A percentile compares a stretch with the other conserved stretches of the same genome.
phyloP scores from a whole-genome alignment of 2,113 vertebrate species.

The Sander vitreus region DNA sequence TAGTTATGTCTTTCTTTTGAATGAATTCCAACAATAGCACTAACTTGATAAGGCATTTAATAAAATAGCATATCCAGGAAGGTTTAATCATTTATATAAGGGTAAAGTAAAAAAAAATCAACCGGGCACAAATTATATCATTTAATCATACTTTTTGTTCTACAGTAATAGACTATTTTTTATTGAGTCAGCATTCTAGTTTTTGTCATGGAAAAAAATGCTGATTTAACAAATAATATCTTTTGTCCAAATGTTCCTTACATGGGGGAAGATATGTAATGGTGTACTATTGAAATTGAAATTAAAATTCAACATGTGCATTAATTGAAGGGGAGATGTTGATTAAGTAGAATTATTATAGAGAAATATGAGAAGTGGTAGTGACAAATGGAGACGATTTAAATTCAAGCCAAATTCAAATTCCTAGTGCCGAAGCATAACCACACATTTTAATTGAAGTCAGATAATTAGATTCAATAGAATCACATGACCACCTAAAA shows the following conservation, averaged over 20 bases:
- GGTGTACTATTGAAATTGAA: constrained; percentile 10
- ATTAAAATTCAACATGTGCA: constrained; percentile 4
- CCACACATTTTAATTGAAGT: constrained; percentile 10
- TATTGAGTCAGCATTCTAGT: not conserved
- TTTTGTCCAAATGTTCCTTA: not conserved
- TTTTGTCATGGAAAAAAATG: not conserved
- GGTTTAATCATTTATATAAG: not conserved
- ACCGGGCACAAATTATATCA: not conserved
- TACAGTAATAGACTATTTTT: not conserved
- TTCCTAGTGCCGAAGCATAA: constrained; percentile 6
- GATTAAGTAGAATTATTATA: constrained; percentile 14
- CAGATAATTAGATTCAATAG: constrained; percentile 10
- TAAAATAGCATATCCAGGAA: not conserved
- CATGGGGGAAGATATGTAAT: not conserved
- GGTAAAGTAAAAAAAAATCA: not conserved
- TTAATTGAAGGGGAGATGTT: not conserved
- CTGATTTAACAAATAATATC: constrained; percentile 18
- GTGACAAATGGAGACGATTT: constrained; percentile 13
- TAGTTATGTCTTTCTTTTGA: not conserved
- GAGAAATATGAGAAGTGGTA: constrained; percentile 1
- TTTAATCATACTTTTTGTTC: constrained; percentile 15
- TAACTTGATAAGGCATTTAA: constrained; percentile 7
- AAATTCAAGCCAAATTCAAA: constrained; percentile 21
- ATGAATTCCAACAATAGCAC: not conserved
- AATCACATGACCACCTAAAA: not conserved